phyloP scores from a whole-genome alignment of 2,888 invertebrate species.

The Melieria crassipennis region DNA sequence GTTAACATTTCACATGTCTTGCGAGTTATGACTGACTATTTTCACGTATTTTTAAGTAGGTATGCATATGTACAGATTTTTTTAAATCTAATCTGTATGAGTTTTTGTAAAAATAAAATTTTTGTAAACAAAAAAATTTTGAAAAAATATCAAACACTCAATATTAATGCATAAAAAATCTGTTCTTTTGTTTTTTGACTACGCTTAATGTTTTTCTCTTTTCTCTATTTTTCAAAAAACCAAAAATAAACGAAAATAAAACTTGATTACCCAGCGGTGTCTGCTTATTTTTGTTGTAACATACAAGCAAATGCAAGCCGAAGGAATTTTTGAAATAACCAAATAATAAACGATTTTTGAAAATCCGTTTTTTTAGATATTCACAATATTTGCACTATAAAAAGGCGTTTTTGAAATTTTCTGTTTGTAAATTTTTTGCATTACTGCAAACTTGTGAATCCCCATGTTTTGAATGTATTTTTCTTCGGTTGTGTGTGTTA shows the following conservation, averaged over 20 bases:
- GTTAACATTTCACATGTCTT: not conserved
- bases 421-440: conserved; percentile 17
- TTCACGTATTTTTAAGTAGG: conserved; percentile 7
- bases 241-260: conserved; percentile 15
- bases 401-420: conserved; percentile 39
- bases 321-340: conserved; percentile 28
- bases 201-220: conserved; percentile 19
- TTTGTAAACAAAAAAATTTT: not conserved
- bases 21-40: not conserved
- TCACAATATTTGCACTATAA: conserved; percentile 36
- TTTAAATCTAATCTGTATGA: not conserved
- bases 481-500: conserved; percentile 23
- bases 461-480: conserved; percentile 8
- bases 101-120: not conserved
- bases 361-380: conserved; percentile 24
- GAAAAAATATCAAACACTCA: not conserved
- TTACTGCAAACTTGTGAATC: no score
- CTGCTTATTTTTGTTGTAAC: no score
- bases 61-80: conserved; percentile 21
- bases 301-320: not conserved
- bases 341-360: conserved; percentile 30
- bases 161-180: conserved; percentile 1
- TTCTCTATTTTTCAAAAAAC: conserved; percentile 18
- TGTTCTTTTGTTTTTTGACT: conserved; percentile 20
- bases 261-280: not conserved